Conservation (phyloP, 2,888 invertebrate genomes). For the Megastigmus dorsalis region DNA sequence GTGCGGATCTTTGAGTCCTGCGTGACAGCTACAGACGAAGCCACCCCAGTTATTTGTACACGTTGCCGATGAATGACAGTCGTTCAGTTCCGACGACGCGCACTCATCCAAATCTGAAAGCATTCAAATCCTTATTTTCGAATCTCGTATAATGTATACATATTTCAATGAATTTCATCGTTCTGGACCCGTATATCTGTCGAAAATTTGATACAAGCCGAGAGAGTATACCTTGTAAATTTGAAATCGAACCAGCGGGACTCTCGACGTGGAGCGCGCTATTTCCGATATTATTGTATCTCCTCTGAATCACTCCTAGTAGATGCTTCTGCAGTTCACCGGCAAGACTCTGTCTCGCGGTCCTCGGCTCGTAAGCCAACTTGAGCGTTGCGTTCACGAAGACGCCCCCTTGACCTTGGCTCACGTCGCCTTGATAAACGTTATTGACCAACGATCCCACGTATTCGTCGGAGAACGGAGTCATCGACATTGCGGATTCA, state of each 20-base stretch:
- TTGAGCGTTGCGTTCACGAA: slow-evolving; percentile 89
- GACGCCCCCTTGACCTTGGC: slow-evolving; percentile 83
- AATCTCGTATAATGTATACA: no score
- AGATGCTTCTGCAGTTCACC: slow-evolving; percentile 89
- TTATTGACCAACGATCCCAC: slow-evolving; percentile 87
- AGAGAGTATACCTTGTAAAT: slow-evolving; percentile 82
- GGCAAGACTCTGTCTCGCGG: slow-evolving; percentile 78
- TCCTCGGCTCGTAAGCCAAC: slow-evolving; percentile 77
- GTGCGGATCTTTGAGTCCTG: slow-evolving; percentile 86
- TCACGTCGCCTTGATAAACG: slow-evolving; percentile 84
- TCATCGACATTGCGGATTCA: slow-evolving; percentile 94
- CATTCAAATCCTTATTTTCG: no score
- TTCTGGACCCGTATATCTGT: no score
- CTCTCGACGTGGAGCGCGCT: slow-evolving; percentile 90
- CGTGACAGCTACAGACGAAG: slow-evolving; percentile 84
- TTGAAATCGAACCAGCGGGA: slow-evolving; percentile 86
- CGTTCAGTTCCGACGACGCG: slow-evolving; percentile 86
- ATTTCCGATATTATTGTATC: slow-evolving; percentile 91
- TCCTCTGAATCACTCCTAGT: slow-evolving; percentile 86
- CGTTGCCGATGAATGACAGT: slow-evolving; percentile 86
- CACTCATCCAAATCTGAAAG: slow-evolving; percentile 90
- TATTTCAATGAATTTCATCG: no score
- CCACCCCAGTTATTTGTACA: slow-evolving; percentile 91
- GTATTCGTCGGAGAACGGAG: slow-evolving; percentile 91
- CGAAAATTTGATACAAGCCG: no score